These are phyloP conservation scores for Beris morrisii DNA, from an alignment of 2,888 invertebrate species.

Conservation along the genomic window DNA sequence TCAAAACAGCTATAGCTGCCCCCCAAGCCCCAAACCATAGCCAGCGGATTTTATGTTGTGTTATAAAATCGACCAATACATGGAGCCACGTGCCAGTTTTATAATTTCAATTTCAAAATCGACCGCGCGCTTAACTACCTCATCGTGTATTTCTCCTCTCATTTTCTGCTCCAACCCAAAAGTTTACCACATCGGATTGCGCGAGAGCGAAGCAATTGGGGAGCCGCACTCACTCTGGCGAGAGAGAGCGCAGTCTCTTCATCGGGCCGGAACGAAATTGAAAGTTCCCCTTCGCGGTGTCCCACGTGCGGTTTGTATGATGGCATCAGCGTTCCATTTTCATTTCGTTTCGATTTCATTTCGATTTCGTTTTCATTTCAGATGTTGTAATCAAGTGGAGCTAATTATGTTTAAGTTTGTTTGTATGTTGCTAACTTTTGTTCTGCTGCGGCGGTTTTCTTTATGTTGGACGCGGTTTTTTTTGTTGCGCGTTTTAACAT, in stretches of 20 bases:
- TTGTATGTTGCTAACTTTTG: no score
- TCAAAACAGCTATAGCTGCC: not conserved
- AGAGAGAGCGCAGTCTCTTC: not conserved
- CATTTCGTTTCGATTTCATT: no score
- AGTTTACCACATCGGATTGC: no score
- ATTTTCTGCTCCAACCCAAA: not conserved
- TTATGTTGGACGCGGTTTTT: no score
- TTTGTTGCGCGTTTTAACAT: no score
- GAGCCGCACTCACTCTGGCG: not conserved
- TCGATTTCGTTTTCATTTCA: no score
- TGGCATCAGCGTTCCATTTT: no score
- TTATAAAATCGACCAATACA: not conserved
- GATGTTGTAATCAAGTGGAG: no score
- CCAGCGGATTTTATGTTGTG: constrained; percentile 41
- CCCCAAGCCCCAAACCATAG: constrained; percentile 42
- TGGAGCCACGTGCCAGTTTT: constrained; percentile 10
- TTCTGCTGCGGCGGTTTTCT: no score
- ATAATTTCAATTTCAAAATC: constrained; percentile 17
- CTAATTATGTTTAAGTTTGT: no score
- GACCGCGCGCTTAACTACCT: constrained; percentile 1
- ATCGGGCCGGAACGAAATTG: constrained; percentile 12
- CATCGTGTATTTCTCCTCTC: not conserved
- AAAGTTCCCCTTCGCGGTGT: constrained; percentile 5
- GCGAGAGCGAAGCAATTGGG: not conserved
- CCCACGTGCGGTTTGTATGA: no score